These are phyloP conservation scores for Pachydiplax longipennis DNA, from an alignment of 2,888 invertebrate genomes.

Conservation along the genomic window DNA sequence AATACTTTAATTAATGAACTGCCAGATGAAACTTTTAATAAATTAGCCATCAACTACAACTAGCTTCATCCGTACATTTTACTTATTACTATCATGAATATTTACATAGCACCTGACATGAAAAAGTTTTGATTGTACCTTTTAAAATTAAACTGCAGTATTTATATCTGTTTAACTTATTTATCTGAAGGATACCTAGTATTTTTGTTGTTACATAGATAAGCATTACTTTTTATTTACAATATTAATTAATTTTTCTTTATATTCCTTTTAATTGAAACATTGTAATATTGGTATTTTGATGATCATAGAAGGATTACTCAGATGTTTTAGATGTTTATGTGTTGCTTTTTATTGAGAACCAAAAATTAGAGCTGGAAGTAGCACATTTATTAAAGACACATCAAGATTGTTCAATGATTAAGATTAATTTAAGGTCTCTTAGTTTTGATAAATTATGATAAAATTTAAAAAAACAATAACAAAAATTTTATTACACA, in stretches of 20 bases:
- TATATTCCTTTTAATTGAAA: background rate
- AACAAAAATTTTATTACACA: slow-evolving; percentile 40
- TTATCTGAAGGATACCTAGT: too few species aligned
- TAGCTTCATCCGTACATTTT: background rate
- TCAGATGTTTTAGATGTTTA: background rate
- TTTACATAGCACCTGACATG: background rate
- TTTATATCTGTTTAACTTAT: too few species aligned
- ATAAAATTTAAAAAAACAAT: slow-evolving; percentile 32
- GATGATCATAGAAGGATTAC: background rate
- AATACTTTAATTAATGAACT: background rate
- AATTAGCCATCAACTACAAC: background rate
- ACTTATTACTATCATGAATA: background rate
- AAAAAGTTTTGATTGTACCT: background rate
- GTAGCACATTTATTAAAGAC: background rate
- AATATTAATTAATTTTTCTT: background rate
- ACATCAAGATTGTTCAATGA: background rate
- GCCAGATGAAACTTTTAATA: background rate
- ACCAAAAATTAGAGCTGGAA: background rate
- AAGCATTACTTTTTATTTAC: background rate
- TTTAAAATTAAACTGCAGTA: background rate
- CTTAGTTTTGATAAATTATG: background rate
- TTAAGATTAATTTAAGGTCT: background rate
- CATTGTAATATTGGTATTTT: background rate
- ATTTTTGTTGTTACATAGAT: background rate
- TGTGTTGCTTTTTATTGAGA: background rate